A percentile compares a stretch with the other conserved stretches of the same genome.
Conservation (phyloP, 2,888 invertebrate genomes). For the Amblyjoppa proteus region DNA sequence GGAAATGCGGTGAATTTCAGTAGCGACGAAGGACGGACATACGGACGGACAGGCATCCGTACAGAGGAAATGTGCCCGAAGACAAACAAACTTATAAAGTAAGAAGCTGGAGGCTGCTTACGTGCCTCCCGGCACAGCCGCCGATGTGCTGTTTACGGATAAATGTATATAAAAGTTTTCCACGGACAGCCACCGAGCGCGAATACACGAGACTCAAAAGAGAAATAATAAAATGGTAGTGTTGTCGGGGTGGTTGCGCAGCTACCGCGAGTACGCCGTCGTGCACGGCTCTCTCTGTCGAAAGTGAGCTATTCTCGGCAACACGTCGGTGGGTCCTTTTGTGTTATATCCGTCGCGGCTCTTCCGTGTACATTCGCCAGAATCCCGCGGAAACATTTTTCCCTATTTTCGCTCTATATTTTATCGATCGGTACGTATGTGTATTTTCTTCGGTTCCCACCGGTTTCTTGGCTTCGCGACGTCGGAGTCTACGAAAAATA, state of each 20-base stretch:
- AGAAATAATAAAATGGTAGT: constrained; percentile 2
- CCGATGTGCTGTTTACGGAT: constrained; percentile 19
- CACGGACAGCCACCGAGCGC: background rate
- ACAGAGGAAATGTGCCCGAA: constrained; percentile 40
- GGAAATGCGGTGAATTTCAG: constrained; percentile 6
- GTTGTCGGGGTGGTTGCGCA: background rate
- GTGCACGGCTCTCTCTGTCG: background rate
- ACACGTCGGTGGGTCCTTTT: background rate
- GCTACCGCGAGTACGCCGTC: background rate
- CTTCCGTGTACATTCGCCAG: background rate
- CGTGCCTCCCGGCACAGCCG: constrained; percentile 12
- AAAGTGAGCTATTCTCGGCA: constrained; percentile 6
- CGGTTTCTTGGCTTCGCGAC: background rate
- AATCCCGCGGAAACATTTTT: background rate
- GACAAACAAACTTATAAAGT: constrained; percentile 56
- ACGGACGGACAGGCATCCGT: background rate
- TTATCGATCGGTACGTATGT: background rate
- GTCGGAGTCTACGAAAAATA: background rate
- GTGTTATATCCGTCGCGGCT: background rate
- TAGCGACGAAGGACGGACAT: background rate
- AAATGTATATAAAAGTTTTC: constrained; percentile 17
- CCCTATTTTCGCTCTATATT: background rate
- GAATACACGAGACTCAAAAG: constrained; percentile 1
- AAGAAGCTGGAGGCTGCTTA: constrained; percentile 9
- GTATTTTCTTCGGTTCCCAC: background rate